Evolutionary conservation across 2,113 vertebrate species (phyloP), one percentile per base, ranked within the genome.

Genomic region (Engystomops pustulosus): DNA sequence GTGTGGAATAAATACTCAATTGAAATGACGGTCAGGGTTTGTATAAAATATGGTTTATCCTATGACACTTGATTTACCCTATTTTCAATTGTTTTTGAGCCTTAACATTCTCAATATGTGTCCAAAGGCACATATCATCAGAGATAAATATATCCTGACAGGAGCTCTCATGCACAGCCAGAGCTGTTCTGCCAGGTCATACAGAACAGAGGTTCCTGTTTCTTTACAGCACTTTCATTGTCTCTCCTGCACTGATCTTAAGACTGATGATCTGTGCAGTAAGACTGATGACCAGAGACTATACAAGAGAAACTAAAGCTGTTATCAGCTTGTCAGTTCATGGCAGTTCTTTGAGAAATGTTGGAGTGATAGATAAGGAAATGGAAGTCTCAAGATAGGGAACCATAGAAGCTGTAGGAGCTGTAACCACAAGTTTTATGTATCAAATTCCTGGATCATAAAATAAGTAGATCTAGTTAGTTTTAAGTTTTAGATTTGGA

Each of bases 151-250:
- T 20, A 36, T 67, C 32, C 62, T 67, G 62, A 67, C 62, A 36
- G 62, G 62, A 20, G 62, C 62, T 67, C 30, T 67, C 30, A 67
- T 67, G 62, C 62, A 67, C 62, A 67, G 8, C 62, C 32, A 67
- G 15, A 67, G 32, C 32, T 67, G 4, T 67, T 67, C 27, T 67
- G 17, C 32, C 32, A 36, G 62, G 32, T 36, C 62, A 67, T 17
- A 36, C 27, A 67, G 17, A 67, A 36, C 62, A 67, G 30, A 36
- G 62, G 27, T 20, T 36, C 62, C 62, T 36, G 32, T 67, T 18
- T 65, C 30, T 65, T 67, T 67, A 67, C 32, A 67, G 32, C 62
- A 67, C 30, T 34, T 67, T 8, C 62, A 9, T 67, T 36, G 62
- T 67, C 62, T 67, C 32, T 36, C 32, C 62, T 36, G 17, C 30